These are phyloP conservation scores for Bilobella aurantiaca DNA, from an alignment of 1,140 invertebrate species.

Conservation along the genomic window DNA sequence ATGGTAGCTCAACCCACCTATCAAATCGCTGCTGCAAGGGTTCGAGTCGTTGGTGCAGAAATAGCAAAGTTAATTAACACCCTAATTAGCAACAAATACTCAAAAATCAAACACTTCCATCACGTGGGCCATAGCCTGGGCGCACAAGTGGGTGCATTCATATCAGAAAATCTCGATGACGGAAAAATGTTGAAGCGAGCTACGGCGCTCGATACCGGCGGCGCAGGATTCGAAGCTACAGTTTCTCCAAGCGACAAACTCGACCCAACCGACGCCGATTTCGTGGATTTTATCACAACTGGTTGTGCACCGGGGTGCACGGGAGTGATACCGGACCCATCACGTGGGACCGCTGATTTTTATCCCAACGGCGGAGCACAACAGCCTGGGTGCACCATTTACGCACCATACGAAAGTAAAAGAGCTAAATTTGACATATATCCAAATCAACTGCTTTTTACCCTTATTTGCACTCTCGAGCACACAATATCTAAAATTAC, in stretches of 20 bases:
- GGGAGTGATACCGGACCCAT: neutral
- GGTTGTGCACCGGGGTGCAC: neutral
- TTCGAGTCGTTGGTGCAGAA: neutral
- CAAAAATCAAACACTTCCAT: neutral
- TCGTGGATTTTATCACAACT: conserved; percentile 67
- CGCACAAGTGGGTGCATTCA: conserved; percentile 21
- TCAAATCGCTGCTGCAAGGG: neutral
- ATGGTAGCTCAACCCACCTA: neutral
- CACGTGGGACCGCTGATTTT: conserved; percentile 56
- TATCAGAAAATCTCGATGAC: conserved; percentile 3
- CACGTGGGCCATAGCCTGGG: conserved; percentile 23
- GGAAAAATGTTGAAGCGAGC: conserved; percentile 7
- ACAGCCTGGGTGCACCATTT: conserved; percentile 73
- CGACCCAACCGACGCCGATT: conserved; percentile 55
- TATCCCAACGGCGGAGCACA: conserved; percentile 80
- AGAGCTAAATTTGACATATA: too few relatives aligned
- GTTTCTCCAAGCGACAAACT: conserved; percentile 45
- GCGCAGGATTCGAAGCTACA: conserved; percentile 52
- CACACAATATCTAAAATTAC: too few relatives aligned
- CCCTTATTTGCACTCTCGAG: too few relatives aligned
- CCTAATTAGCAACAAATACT: neutral
- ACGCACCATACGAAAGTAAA: too few relatives aligned
- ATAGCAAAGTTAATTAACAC: neutral
- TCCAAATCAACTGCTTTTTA: too few relatives aligned
- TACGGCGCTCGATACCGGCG: conserved; percentile 60